A percentile compares a stretch with the other conserved stretches of the same genome.
phyloP scores from a whole-genome alignment of 2,113 vertebrate genomes.

The Odocoileus virginianus region DNA sequence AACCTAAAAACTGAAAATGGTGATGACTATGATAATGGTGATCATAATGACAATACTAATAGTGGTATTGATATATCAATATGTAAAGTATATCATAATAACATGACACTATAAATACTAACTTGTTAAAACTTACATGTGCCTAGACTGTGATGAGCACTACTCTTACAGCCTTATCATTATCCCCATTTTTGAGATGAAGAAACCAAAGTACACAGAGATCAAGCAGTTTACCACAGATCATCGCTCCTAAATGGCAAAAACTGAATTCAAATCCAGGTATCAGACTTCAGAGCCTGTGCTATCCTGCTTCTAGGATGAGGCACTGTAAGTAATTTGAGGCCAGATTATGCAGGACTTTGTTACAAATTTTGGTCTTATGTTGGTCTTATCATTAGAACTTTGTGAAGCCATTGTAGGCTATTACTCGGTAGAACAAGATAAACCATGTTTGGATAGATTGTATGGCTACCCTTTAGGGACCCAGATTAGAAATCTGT shows the following conservation, averaged over 20 bases:
- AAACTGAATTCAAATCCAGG: not conserved
- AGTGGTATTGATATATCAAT: not conserved
- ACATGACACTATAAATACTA: not conserved
- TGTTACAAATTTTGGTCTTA: not conserved
- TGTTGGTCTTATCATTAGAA: not conserved
- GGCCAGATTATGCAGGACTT: not conserved
- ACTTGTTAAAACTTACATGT: not conserved
- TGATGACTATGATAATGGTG: not conserved
- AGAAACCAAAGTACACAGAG: not conserved
- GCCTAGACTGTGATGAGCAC: not conserved
- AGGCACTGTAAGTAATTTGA: not conserved
- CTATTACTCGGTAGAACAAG: not conserved
- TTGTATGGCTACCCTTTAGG: not conserved
- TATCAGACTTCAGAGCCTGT: not conserved
- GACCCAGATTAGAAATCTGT: not conserved
- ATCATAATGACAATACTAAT: not conserved
- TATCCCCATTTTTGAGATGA: not conserved
- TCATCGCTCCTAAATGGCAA: not conserved
- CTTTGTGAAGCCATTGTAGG: not conserved
- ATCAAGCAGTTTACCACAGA: not conserved
- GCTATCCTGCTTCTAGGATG: not conserved
- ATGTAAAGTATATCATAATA: not conserved
- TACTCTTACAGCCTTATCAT: not conserved
- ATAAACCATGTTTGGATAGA: not conserved
- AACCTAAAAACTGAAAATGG: not conserved